phyloP scores from a whole-genome alignment of 1,140 invertebrate genomes.

The Coptotermes formosanus region DNA sequence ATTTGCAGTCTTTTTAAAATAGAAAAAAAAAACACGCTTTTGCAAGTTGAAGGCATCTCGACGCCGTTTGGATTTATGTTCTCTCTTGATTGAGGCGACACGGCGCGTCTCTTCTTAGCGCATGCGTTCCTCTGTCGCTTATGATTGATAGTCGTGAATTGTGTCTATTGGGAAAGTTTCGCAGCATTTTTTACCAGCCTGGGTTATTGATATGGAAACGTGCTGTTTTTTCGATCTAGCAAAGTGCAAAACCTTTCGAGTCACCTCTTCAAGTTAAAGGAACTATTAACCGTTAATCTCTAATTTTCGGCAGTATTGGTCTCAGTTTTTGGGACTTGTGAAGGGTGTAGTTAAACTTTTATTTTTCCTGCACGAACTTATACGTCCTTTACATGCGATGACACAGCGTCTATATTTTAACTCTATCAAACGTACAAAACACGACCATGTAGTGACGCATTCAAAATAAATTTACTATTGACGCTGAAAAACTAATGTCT shows the following conservation, averaged over 20 bases:
- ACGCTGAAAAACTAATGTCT: neutral
- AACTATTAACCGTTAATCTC: neutral
- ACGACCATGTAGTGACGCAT: neutral
- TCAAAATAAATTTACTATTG: neutral
- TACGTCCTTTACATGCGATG: too few species aligned
- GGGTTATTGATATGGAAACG: neutral
- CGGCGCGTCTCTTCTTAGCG: conserved; percentile 10
- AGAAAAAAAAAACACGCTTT: neutral
- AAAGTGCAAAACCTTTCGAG: neutral
- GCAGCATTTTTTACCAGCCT: neutral
- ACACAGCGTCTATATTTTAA: neutral
- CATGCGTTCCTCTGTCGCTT: neutral
- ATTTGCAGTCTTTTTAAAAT: neutral
- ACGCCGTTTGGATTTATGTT: neutral
- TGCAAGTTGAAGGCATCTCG: neutral
- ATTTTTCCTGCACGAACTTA: neutral
- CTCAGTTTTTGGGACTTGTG: neutral
- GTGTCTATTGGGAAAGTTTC: neutral
- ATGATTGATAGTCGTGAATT: neutral
- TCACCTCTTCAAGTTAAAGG: neutral
- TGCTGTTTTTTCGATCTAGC: neutral
- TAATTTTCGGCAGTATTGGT: neutral
- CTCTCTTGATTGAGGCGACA: conserved; percentile 4
- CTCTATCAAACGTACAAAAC: neutral
- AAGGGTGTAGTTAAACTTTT: neutral